Base-by-base conservation (phyloP, 2,888 invertebrate genomes). In the Hanleya hanleyi region DNA sequence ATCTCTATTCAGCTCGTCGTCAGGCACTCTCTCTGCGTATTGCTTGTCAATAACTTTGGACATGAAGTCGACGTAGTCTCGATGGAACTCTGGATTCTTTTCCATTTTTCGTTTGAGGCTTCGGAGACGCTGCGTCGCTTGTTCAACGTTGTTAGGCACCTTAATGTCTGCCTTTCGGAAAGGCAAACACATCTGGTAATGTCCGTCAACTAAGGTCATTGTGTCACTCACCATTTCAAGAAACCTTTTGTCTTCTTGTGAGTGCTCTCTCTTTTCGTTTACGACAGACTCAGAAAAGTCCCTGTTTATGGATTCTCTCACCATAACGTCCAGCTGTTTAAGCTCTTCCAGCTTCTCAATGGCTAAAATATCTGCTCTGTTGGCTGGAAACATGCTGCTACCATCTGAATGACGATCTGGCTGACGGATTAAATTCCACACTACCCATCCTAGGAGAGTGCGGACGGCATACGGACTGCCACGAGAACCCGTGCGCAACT, bases 251-350 rank as follows among this genome's bases (percentile, higher is more conserved):
- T 77, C 77, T 57, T 77, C 68, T 33, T 50, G 67, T 1, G 75
- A 77, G 18, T 26, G 33, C 41, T 75, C 70, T 47, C 26, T 51
- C 50, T 70, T 72, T 29, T 77, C 73, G 29, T 77, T 66, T 32
- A 70, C 65, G 15, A 35, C 26, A 4, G 67, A 36, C 49, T 77
- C 75, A 2, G 75, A 70, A 67, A 77, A 77, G 37, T 77, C 77
- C 9, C 69, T 32, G 65, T 72, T 72, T 4, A 75, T 69, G 9
- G 71, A 71, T n/a, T 37, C 41, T 32, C 51, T 66, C 32, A 66
- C 33, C 33, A 61, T 26, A 37, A 33, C 35, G n/a, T 71, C 38
- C 26, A 57, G 33, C 35, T 69, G 29, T 35, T 57, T 49, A 15
- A 65, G 37, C 66, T 65, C 26, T 69, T 72, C 71, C 37, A 68